These are phyloP conservation scores for Harpagoxenus sublaevis DNA, from an alignment of 2,888 invertebrate genomes.

Conservation along the genomic window DNA sequence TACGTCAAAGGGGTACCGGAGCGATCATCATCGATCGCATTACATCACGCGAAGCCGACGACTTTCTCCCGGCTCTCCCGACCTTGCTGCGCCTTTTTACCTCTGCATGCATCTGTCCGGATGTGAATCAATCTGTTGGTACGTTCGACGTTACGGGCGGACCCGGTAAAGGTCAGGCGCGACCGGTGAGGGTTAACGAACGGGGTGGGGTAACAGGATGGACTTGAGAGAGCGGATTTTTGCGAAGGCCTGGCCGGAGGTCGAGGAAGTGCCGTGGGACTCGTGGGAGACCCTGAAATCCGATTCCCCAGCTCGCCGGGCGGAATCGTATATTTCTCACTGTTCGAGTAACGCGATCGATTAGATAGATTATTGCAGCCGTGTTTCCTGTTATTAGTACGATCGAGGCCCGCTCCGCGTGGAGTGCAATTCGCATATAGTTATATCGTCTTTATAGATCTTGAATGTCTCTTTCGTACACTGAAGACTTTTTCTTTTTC, in stretches of 20 bases:
- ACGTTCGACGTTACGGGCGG: slow-evolving; percentile 47
- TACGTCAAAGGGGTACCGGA: slow-evolving; percentile 29
- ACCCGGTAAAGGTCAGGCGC: slow-evolving; percentile 62
- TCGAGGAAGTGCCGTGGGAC: slow-evolving; percentile 54
- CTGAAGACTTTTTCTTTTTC: not conserved
- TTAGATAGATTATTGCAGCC: slow-evolving; percentile 22
- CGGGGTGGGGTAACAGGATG: slow-evolving; percentile 55
- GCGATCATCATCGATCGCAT: slow-evolving; percentile 45
- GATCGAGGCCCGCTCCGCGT: not conserved
- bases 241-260: slow-evolving; percentile 71
- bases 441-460: not conserved
- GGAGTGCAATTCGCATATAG: not conserved
- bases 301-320: not conserved
- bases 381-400: slow-evolving; percentile 4
- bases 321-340: slow-evolving; percentile 40
- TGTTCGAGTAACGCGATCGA: slow-evolving; percentile 27
- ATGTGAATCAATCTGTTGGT: slow-evolving; percentile 57
- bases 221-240: slow-evolving; percentile 53
- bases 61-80: slow-evolving; percentile 61
- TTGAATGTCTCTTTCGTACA: not conserved
- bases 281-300: slow-evolving; percentile 40
- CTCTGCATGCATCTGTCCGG: slow-evolving; percentile 42
- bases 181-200: slow-evolving; percentile 69
- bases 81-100: slow-evolving; percentile 65
- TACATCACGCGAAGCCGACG: slow-evolving; percentile 58